Evolutionary conservation across 2,888 invertebrate species (phyloP), one percentile per base, ranked within the genome.

Genomic region (Malacosoma neustria): DNA sequence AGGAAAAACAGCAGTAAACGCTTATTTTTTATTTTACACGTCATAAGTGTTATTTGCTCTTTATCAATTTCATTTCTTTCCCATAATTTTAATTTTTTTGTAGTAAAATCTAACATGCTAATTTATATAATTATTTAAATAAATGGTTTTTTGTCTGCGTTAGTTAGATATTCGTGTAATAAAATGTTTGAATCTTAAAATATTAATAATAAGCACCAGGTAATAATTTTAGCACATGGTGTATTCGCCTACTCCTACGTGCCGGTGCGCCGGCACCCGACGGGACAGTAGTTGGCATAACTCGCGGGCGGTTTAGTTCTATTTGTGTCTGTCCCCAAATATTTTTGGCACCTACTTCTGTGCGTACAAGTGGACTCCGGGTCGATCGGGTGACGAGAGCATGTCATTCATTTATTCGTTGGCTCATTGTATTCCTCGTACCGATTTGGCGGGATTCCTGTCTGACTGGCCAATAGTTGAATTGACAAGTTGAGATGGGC

Each of bases 381-480:
- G 60, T 57, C 57, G 57, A 58, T 56, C 61, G 63, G 40, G 65
- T 61, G 66, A 61, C 61, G 66, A 54, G 57, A 64, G 61, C 65
- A 51, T 76, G 84, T 84, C 84, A 85, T 85, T 85, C 85, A 84
- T 85, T 80, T 72, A 72, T 68, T 74, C 73, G 72, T 73, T 76
- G 73, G 71, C 70, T 66, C 72, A 73, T 82, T 80, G 81, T 79
- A 75, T 73, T 76, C 71, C 64, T 72, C 69, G 69, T 62, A 70
- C 72, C 72, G 72, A 79, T 77, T 75, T 71, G 75, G 67, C 63
- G 59, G 57, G 59, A 61, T 67, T 67, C 66, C 64, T 67, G 68
- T 58, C 61, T 48, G 53, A 54, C 53, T 61, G 54, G 53, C 76
- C 80, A 75, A 79, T 84, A 74, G 79, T 66, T 66, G 65, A 68